Conservation (phyloP, 2,113 vertebrate species). For the Silurus meridionalis region DNA sequence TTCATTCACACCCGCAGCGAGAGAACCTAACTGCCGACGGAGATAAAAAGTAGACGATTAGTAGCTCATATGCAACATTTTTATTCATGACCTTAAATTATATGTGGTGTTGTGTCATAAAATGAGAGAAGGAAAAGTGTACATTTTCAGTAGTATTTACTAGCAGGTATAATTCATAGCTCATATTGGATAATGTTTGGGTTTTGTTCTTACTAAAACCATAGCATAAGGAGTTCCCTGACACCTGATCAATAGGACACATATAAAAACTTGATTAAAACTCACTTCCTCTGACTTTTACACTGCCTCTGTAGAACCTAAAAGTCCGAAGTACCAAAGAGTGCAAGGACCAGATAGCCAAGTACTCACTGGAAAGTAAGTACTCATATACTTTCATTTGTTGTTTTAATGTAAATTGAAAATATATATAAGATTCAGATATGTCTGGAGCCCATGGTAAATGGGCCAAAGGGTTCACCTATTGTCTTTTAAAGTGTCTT, state of each 20-base stretch:
- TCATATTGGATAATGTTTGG: not conserved
- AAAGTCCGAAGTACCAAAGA: slow-evolving; percentile 91
- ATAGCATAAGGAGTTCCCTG: not conserved
- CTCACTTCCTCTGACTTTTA: slow-evolving; percentile 12
- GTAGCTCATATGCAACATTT: not conserved
- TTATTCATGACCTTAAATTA: not conserved
- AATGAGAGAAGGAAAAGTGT: not conserved
- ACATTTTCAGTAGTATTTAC: not conserved
- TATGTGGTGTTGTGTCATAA: not conserved
- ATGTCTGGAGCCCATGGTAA: not conserved
- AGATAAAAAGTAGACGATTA: not conserved
- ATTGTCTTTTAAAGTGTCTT: not conserved
- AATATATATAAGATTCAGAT: not conserved
- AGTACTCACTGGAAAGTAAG: slow-evolving; percentile 95
- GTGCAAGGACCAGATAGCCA: slow-evolving; percentile 85
- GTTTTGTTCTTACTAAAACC: not conserved
- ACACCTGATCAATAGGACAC: not conserved
- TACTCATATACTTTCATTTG: not conserved
- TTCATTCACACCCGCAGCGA: not conserved
- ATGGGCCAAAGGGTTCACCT: not conserved
- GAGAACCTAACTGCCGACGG: not conserved
- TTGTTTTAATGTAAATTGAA: not conserved
- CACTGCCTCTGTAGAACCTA: slow-evolving; percentile 81
- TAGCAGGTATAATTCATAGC: not conserved
- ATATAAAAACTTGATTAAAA: not conserved